Conservation (phyloP, 2,888 invertebrate species). For the Drosophila histrio region DNA sequence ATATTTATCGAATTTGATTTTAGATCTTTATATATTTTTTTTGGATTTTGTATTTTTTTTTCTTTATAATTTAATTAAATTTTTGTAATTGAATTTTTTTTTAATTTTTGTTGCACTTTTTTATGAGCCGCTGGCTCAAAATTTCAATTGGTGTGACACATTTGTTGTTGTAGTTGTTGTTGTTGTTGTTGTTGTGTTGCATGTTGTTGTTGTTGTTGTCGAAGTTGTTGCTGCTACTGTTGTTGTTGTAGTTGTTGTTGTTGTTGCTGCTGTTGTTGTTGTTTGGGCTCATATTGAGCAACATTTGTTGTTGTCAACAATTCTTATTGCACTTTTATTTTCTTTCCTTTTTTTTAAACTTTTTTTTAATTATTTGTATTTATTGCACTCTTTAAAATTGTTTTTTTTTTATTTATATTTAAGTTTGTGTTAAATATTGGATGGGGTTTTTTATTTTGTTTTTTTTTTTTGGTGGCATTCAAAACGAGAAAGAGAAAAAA, state of each 20-base stretch:
- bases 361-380: slow-evolving; percentile 12
- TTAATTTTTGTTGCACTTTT: slow-evolving; percentile 12
- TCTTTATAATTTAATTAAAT: slow-evolving; percentile 8
- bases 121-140: slow-evolving; percentile 12
- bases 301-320: slow-evolving; percentile 21
- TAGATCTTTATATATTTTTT: slow-evolving; percentile 16
- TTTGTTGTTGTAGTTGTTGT: slow-evolving; percentile 19
- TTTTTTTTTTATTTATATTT: slow-evolving; percentile 9
- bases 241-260: slow-evolving; percentile 10
- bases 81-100: slow-evolving; percentile 30
- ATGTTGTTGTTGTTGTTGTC: slow-evolving; percentile 21
- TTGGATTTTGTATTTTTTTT: slow-evolving; percentile 24
- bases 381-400: slow-evolving; percentile 32
- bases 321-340: slow-evolving; percentile 24
- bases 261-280: slow-evolving; percentile 19
- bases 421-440: slow-evolving; percentile 8
- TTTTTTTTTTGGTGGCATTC: slow-evolving; percentile 40
- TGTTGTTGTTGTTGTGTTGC: slow-evolving; percentile 15
- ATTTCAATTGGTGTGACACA: slow-evolving; percentile 8
- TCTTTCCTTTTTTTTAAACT: slow-evolving; percentile 8
- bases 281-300: slow-evolving; percentile 63
- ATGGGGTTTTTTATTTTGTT: slow-evolving; percentile 8
- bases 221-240: slow-evolving; percentile 11
- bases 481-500: slow-evolving; percentile 55
- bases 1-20: slow-evolving; percentile 16